Evolutionary conservation across 2,888 invertebrate species (phyloP).

Genomic region (Ectobius pallidus): DNA sequence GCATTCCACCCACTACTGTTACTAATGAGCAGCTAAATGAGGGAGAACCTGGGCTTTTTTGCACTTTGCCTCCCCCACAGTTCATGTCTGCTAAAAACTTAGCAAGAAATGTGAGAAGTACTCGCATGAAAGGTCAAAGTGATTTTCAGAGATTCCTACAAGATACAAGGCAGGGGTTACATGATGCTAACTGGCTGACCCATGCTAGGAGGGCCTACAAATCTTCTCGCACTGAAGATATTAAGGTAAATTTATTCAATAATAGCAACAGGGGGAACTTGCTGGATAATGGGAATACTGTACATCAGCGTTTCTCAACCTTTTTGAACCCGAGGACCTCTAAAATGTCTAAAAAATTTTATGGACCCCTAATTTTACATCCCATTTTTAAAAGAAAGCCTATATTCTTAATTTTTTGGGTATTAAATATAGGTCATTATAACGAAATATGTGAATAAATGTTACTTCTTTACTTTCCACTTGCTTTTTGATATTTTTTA

Average conservation of each 20-base stretch:
- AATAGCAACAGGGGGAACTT: too few species aligned
- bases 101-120: background rate
- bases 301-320: too few species aligned
- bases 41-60: background rate
- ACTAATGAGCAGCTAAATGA: background rate
- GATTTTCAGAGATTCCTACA: conserved; percentile 36
- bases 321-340: too few species aligned
- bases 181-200: conserved; percentile 37
- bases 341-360: too few species aligned
- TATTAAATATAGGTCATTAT: too few species aligned
- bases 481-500: too few species aligned
- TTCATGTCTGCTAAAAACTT: background rate
- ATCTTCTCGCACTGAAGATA: conserved; percentile 24
- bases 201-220: conserved; percentile 36
- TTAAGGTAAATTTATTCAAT: conserved; percentile 33
- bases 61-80: conserved; percentile 14
- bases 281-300: too few species aligned
- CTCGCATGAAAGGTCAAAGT: conserved; percentile 19
- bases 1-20: background rate
- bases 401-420: too few species aligned
- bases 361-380: too few species aligned
- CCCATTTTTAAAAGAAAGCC: too few species aligned
- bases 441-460: too few species aligned
- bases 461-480: too few species aligned
- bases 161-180: conserved; percentile 36